Percentiles rank a stretch among this genome's conserved stretches.
These are phyloP conservation scores for Catharus ustulatus DNA, from an alignment of 2,797 vertebrate species.

Conservation along the genomic window DNA sequence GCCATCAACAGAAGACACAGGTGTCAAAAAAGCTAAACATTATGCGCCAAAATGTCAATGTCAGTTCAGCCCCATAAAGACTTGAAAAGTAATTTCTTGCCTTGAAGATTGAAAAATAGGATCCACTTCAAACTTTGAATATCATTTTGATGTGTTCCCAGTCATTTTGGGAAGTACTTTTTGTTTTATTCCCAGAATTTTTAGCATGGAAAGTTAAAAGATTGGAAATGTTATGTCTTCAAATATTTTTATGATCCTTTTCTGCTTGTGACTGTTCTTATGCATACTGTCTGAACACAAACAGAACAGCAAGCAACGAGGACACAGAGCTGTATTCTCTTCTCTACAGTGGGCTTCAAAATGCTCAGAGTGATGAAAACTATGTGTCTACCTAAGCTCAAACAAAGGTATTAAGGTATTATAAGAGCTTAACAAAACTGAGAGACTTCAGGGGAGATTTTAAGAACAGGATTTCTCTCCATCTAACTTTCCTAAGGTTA, in stretches of 20 bases:
- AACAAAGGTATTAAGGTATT: neutral
- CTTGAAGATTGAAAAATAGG: neutral
- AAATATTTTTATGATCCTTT: neutral
- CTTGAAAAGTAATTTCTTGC: neutral
- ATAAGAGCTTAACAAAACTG: neutral
- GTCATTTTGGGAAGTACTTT: neutral
- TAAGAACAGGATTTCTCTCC: neutral
- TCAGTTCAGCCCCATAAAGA: neutral
- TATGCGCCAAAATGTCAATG: conserved; percentile 21
- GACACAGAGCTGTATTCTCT: neutral
- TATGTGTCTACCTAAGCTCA: neutral
- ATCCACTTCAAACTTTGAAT: neutral
- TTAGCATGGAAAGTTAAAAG: neutral
- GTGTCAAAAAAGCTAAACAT: conserved; percentile 5
- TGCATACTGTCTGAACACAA: neutral
- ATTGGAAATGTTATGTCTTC: neutral
- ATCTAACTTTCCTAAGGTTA: neutral
- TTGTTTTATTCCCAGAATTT: neutral
- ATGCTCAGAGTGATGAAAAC: neutral
- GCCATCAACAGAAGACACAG: neutral
- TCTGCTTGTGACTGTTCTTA: neutral
- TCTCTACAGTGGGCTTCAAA: neutral
- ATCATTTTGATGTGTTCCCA: neutral
- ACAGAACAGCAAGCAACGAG: neutral
- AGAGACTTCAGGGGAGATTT: neutral